Percentiles rank a stretch among this genome's conserved stretches.
Conservation (phyloP, 2,797 vertebrate species). For the Erpetoichthys calabaricus region DNA sequence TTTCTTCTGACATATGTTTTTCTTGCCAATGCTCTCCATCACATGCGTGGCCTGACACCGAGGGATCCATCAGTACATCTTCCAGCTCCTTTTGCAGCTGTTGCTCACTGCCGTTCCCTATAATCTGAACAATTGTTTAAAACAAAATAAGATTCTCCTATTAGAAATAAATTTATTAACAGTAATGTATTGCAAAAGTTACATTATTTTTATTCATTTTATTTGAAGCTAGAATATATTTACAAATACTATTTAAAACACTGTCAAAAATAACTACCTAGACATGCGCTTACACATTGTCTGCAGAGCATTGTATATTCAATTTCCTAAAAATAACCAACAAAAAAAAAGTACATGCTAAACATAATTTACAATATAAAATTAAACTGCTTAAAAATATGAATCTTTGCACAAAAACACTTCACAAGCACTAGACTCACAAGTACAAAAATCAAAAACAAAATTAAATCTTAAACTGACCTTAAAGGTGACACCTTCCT, state of each 20-base stretch:
- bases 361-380: too few species aligned
- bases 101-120: slow-evolving; percentile 97
- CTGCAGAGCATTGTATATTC: too few species aligned
- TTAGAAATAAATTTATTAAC: neutral
- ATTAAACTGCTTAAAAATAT: too few species aligned
- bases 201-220: neutral
- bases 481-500: slow-evolving; percentile 75
- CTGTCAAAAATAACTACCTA: too few species aligned
- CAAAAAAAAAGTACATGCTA: too few species aligned
- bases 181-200: neutral
- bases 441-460: slow-evolving; percentile 17
- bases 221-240: neutral
- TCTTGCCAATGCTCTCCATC: slow-evolving; percentile 39
- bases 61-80: slow-evolving; percentile 93
- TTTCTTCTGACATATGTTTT: too few species aligned
- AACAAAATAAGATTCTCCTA: slow-evolving; percentile 7
- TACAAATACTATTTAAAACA: too few species aligned
- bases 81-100: slow-evolving; percentile 87
- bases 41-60: slow-evolving; percentile 50
- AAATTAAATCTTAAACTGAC: slow-evolving; percentile 46
- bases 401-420: too few species aligned
- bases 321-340: too few species aligned
- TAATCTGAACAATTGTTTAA: slow-evolving; percentile 56
- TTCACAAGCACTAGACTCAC: slow-evolving; percentile 27
- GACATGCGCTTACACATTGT: too few species aligned